phyloP scores from a whole-genome alignment of 2,888 invertebrate species.

The Copidosoma aretas region DNA sequence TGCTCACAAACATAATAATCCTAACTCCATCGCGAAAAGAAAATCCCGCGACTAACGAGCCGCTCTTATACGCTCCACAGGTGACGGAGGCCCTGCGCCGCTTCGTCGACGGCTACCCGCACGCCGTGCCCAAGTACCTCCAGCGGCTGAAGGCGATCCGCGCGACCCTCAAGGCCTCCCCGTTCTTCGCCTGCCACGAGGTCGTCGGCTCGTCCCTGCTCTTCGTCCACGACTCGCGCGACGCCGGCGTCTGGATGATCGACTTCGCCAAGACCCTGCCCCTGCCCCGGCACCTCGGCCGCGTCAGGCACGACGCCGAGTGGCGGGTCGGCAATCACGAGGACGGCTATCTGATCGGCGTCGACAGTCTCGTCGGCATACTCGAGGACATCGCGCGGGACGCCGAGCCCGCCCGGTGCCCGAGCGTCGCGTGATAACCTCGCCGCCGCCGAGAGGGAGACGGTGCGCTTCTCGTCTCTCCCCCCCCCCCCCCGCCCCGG shows the following conservation, averaged over 20 bases:
- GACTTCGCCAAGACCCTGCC: slow-evolving; percentile 95
- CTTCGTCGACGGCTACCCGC: slow-evolving; percentile 80
- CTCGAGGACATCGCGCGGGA: slow-evolving; percentile 69
- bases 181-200: slow-evolving; percentile 92
- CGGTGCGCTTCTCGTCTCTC: neutral
- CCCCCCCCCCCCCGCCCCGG: no score
- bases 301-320: slow-evolving; percentile 79
- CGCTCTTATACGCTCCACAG: slow-evolving; percentile 51
- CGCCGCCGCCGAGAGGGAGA: no score
- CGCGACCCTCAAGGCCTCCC: slow-evolving; percentile 81
- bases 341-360: slow-evolving; percentile 92
- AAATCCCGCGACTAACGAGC: no score
- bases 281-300: slow-evolving; percentile 73
- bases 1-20: no score
- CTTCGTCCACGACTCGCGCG: slow-evolving; percentile 89
- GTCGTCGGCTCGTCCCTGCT: slow-evolving; percentile 92
- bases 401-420: neutral
- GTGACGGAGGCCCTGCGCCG: slow-evolving; percentile 80
- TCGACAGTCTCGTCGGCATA: slow-evolving; percentile 87
- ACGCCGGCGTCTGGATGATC: slow-evolving; percentile 94
- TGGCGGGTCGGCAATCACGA: slow-evolving; percentile 97
- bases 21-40: no score
- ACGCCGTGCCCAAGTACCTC: slow-evolving; percentile 80
- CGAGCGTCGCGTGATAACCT: neutral
- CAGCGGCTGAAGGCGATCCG: slow-evolving; percentile 85